Conservation (phyloP, 2,888 invertebrate genomes). For the Trachelus tabidus region DNA sequence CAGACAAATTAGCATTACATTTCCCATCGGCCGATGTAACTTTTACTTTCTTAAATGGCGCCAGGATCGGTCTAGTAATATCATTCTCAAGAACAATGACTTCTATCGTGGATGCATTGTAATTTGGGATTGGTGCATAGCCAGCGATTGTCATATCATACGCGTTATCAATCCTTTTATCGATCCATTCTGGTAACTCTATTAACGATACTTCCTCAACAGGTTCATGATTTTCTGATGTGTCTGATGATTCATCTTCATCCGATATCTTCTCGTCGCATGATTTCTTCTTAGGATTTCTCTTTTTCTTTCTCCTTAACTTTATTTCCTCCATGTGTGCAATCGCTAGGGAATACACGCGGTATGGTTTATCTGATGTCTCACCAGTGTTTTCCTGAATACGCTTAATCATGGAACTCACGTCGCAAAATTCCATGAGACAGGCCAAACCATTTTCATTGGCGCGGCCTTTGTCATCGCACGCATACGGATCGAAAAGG, state of each 20-base stretch:
- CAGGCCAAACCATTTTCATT: constrained; percentile 40
- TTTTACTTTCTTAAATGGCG: constrained; percentile 39
- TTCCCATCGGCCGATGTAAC: neutral
- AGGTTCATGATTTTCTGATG: constrained; percentile 14
- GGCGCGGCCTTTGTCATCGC: constrained; percentile 46
- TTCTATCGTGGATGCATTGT: constrained; percentile 52
- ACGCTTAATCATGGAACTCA: constrained; percentile 37
- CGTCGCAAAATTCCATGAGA: constrained; percentile 45
- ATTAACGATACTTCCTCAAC: constrained; percentile 36
- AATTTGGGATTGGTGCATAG: constrained; percentile 45
- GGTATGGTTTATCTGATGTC: constrained; percentile 36
- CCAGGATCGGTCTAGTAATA: constrained; percentile 42
- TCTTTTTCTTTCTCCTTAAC: neutral
- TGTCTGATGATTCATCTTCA: constrained; percentile 12
- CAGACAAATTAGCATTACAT: constrained; percentile 8
- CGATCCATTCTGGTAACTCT: constrained; percentile 49
- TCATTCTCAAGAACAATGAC: constrained; percentile 51
- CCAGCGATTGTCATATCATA: constrained; percentile 38
- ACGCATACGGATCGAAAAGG: constrained; percentile 57
- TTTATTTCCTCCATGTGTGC: constrained; percentile 46
- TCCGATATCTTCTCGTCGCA: constrained; percentile 13
- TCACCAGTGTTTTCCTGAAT: constrained; percentile 45
- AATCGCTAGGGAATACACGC: constrained; percentile 50
- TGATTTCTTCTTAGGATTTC: constrained; percentile 13
- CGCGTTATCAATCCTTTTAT: constrained; percentile 16